Evolutionary conservation across 2,797 vertebrate species (phyloP).

Genomic region (Sebastes kiyomatsui): DNA sequence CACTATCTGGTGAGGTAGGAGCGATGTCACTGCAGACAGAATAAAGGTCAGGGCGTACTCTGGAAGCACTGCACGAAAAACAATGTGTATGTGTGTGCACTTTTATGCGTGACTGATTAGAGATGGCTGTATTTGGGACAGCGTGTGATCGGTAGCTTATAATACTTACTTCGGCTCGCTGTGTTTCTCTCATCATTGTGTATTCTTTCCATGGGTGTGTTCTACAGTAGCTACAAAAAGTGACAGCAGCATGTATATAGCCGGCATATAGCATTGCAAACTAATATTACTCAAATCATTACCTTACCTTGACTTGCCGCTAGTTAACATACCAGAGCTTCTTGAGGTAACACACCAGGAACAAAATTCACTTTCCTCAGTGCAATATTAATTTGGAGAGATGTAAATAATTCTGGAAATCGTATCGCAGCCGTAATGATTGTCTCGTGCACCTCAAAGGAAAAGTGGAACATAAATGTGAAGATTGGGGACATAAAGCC

Average conservation of each 20-base stretch:
- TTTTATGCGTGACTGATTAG: constrained; percentile 27
- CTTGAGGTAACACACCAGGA: background rate
- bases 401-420: background rate
- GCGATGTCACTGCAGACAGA: constrained; percentile 75
- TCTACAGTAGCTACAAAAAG: background rate
- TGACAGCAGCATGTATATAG: background rate
- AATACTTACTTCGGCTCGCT: background rate
- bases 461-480: background rate
- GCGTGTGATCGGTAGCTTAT: background rate
- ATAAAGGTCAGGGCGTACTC: constrained; percentile 76
- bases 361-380: background rate
- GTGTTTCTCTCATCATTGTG: background rate
- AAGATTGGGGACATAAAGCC: background rate
- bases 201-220: background rate
- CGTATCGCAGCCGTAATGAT: background rate
- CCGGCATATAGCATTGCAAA: background rate
- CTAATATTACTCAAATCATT: background rate
- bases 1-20: constrained; percentile 73
- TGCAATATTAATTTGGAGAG: background rate
- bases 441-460: background rate
- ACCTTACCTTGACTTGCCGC: background rate
- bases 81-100: constrained; percentile 37
- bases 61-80: constrained; percentile 52
- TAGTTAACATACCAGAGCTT: background rate
- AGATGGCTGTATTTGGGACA: constrained; percentile 33